Conservation (phyloP, 2,113 vertebrate genomes). For the Indri indri region DNA sequence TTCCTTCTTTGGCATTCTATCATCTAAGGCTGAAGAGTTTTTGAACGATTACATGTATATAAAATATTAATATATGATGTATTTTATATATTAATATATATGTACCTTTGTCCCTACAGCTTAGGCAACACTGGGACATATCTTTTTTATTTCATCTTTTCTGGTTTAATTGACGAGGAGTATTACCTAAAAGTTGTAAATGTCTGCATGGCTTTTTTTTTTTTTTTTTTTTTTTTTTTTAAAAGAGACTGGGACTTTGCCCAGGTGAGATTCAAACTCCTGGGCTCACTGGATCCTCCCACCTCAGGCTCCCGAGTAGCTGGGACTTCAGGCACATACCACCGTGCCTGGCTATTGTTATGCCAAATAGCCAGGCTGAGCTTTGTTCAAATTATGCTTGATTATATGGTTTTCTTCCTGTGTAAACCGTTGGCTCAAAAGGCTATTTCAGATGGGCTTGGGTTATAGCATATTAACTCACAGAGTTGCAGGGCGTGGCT, state of each 20-base stretch:
- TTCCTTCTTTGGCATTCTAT: neutral
- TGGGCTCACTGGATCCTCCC: no score
- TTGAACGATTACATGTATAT: neutral
- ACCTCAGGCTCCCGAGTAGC: no score
- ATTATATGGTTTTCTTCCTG: constrained; percentile 17
- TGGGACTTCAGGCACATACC: no score
- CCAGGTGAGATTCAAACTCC: no score
- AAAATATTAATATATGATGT: no score
- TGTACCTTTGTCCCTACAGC: neutral
- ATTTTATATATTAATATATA: no score
- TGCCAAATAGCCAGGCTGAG: neutral
- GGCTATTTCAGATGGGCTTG: neutral
- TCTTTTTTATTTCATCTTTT: neutral
- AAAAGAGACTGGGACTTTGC: no score
- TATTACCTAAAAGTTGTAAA: neutral
- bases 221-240: neutral
- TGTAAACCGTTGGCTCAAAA: neutral
- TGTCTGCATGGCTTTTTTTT: neutral
- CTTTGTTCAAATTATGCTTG: neutral
- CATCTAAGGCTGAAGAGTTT: neutral
- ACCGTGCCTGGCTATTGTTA: no score
- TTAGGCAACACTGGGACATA: neutral
- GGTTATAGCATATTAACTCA: neutral
- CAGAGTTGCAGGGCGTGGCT: neutral
- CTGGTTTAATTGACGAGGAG: neutral